Conservation (phyloP, 1,140 invertebrate genomes). For the Drosophila punjabiensis region DNA sequence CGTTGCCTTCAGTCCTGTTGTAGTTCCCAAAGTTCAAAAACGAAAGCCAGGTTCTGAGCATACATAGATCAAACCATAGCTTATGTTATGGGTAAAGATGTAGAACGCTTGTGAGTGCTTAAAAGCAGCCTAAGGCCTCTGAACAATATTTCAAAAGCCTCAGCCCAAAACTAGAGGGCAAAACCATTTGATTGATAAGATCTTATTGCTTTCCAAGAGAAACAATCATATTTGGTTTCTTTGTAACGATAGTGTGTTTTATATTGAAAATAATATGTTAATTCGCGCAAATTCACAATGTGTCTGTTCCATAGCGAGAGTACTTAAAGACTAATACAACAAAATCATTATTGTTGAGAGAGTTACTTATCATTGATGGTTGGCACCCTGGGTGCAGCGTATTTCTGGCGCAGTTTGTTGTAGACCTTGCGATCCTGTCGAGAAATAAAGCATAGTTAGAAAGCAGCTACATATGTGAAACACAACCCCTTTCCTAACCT, state of each 20-base stretch:
- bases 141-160: too few species aligned
- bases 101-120: too few species aligned
- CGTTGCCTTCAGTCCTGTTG: too few species aligned
- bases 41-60: too few species aligned
- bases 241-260: slow-evolving; percentile 16
- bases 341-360: slow-evolving; percentile 31
- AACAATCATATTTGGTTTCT: slow-evolving; percentile 1
- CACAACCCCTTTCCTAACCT: slow-evolving; percentile 50
- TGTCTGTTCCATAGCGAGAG: slow-evolving; percentile 1
- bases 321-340: slow-evolving; percentile 59
- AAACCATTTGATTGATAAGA: too few species aligned
- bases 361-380: slow-evolving; percentile 45
- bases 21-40: too few species aligned
- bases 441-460: neutral
- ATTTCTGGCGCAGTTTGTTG: slow-evolving; percentile 79
- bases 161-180: too few species aligned
- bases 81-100: too few species aligned
- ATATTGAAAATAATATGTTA: slow-evolving; percentile 24
- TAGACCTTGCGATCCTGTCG: slow-evolving; percentile 79
- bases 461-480: too few species aligned
- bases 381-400: slow-evolving; percentile 72
- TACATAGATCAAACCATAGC: too few species aligned
- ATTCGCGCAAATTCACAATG: slow-evolving; percentile 13
- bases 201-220: too few species aligned
- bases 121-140: too few species aligned